Base-by-base conservation (phyloP, 2,113 vertebrate species). In the Gnathonemus longibarbis region DNA sequence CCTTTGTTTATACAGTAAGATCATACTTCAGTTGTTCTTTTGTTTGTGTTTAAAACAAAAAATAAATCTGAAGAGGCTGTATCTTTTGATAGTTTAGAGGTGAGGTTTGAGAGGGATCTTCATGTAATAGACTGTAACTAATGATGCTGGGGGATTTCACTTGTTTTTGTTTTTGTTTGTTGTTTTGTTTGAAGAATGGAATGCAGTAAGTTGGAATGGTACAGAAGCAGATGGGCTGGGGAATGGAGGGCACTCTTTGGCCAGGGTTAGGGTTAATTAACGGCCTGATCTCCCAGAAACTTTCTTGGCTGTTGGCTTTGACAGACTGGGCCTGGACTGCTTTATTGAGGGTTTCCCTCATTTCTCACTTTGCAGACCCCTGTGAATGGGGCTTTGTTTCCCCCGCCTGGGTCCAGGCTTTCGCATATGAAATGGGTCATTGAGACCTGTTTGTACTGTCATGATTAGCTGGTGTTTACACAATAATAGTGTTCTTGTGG, bases 401-500 rank as follows among this genome's bases (percentile, higher is more conserved):
- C 19, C 19, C 70, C 42, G 42, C n/a, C 90, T 89, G 46, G 90
- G 49, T 50, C 62, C 90, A 46, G 58, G 85, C 84, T 58, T 80
- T 89, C 49, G 80, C 49, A 70, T 87, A 84, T 89, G 15, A 92
- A 92, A 84, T 89, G 62, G 88, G 77, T 89, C 88, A 77, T 84
- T 39, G 87, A 89, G 84, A 42, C 50, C 50, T 89, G 13, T 2
- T 88, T 91, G 62, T 52, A 49, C 53, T 39, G n/a, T 70, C 89
- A 42, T 90, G 89, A 89, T 91, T 90, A 50, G 88, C 91, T 84
- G n/a, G 46, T 91, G 84, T 89, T 92, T 93, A 89, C 77, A 49
- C 84, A 88, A 87, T 80, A 90, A 49, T 77, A 35, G 6, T 66
- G 13, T 46, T 27, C 35, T 46, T n/a, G 17, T 24, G 27, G 39